A percentile compares a stretch with the other conserved stretches of the same genome.
Conservation (phyloP, 2,797 vertebrate genomes). For the Cossypha caffra region DNA sequence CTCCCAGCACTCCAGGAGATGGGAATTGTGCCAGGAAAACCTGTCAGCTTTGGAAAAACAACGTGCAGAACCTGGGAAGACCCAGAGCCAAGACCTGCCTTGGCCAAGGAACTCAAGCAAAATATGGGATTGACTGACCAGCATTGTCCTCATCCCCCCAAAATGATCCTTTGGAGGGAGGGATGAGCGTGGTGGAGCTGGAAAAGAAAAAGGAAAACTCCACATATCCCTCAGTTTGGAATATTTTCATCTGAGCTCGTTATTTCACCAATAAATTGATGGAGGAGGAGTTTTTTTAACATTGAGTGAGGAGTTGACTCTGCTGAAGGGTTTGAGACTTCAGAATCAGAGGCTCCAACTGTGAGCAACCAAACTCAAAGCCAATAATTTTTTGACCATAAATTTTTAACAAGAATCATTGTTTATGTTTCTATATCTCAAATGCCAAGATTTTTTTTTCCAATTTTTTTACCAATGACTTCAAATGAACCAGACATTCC, state of each 20-base stretch:
- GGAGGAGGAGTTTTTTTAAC: no score
- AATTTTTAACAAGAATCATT: neutral
- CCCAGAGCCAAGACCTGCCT: neutral
- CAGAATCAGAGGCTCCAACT: neutral
- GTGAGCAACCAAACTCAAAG: neutral
- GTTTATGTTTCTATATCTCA: neutral
- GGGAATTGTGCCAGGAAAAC: neutral
- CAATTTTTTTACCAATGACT: neutral
- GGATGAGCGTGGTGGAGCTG: neutral
- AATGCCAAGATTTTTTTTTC: neutral
- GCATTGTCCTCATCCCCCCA: neutral
- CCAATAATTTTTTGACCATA: neutral
- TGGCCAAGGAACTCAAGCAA: neutral
- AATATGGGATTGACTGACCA: fast-evolving
- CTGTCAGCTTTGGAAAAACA: neutral
- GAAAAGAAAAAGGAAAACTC: neutral
- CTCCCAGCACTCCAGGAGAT: neutral
- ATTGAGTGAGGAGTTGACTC: neutral
- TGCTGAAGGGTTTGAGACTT: neutral
- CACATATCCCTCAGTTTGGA: neutral
- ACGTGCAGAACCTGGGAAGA: neutral
- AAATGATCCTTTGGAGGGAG: neutral
- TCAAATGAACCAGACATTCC: neutral
- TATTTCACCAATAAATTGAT: neutral
- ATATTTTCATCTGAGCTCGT: neutral